These are phyloP conservation scores for Athalia circularis DNA, from an alignment of 2,888 invertebrate genomes.

Conservation along the genomic window DNA sequence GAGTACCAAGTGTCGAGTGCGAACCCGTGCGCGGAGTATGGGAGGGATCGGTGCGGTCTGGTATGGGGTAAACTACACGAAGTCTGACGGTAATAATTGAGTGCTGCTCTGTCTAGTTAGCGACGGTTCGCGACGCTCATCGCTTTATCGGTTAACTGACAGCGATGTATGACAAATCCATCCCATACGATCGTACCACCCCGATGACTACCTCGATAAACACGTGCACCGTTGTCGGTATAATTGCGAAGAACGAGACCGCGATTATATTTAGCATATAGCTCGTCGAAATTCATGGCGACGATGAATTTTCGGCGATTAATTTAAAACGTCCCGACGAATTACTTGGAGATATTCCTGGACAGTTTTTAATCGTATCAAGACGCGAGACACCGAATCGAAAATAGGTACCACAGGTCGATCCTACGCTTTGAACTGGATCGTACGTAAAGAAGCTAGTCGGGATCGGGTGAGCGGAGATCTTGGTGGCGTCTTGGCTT, in stretches of 20 bases:
- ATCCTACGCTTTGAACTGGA: too few species aligned
- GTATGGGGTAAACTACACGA: slow-evolving; percentile 71
- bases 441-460: too few species aligned
- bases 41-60: slow-evolving; percentile 50
- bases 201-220: slow-evolving; percentile 24
- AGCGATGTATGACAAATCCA: slow-evolving; percentile 72
- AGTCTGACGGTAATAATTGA: slow-evolving; percentile 74
- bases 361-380: slow-evolving; percentile 37
- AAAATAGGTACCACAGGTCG: slow-evolving; percentile 15
- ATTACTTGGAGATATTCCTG: not conserved
- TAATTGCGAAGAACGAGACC: slow-evolving; percentile 13
- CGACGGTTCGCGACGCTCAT: slow-evolving; percentile 66
- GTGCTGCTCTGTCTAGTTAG: slow-evolving; percentile 73
- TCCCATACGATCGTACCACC: slow-evolving; percentile 53
- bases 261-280: not conserved
- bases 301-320: not conserved
- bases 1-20: slow-evolving; percentile 36
- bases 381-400: slow-evolving; percentile 18
- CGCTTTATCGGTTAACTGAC: slow-evolving; percentile 72
- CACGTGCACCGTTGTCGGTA: not conserved
- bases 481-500: slow-evolving; percentile 54
- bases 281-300: not conserved
- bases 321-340: not conserved
- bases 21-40: slow-evolving; percentile 22
- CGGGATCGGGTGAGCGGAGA: slow-evolving; percentile 42